phyloP scores from a whole-genome alignment of 2,888 invertebrate genomes.

The Drosophila trichaetosa region DNA sequence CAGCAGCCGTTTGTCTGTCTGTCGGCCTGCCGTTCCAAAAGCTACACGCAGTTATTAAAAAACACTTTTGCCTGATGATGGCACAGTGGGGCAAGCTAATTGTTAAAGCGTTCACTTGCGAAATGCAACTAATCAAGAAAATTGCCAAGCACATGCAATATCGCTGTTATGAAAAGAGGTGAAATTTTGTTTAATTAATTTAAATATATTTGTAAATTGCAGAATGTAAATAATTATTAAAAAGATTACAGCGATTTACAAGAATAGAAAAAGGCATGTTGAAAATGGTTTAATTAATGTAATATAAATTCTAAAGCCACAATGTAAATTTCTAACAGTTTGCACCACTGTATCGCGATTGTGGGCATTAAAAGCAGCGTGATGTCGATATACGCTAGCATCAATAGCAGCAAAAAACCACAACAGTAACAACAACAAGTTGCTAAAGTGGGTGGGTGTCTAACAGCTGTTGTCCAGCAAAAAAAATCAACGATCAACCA shows the following conservation, averaged over 20 bases:
- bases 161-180: background rate
- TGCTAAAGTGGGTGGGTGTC: conserved; percentile 72
- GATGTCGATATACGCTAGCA: conserved; percentile 33
- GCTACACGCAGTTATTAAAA: conserved; percentile 79
- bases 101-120: conserved; percentile 16
- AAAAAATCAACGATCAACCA: conserved; percentile 37
- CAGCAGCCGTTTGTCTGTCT: conserved; percentile 35
- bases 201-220: background rate
- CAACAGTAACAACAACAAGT: conserved; percentile 41
- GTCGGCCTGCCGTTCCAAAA: conserved; percentile 27
- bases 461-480: conserved; percentile 60
- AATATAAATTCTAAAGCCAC: background rate
- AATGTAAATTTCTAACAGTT: background rate
- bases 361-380: conserved; percentile 25
- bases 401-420: conserved; percentile 14
- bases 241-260: too few species aligned
- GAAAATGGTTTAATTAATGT: background rate
- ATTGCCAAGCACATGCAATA: conserved; percentile 15
- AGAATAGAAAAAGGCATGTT: background rate
- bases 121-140: conserved; percentile 28
- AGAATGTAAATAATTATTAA: too few species aligned
- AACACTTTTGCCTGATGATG: conserved; percentile 65
- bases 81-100: conserved; percentile 65
- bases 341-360: conserved; percentile 51
- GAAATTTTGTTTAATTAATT: background rate